Base-by-base conservation (phyloP, 1,140 invertebrate species). In the Dendrolimus kikuchii region DNA sequence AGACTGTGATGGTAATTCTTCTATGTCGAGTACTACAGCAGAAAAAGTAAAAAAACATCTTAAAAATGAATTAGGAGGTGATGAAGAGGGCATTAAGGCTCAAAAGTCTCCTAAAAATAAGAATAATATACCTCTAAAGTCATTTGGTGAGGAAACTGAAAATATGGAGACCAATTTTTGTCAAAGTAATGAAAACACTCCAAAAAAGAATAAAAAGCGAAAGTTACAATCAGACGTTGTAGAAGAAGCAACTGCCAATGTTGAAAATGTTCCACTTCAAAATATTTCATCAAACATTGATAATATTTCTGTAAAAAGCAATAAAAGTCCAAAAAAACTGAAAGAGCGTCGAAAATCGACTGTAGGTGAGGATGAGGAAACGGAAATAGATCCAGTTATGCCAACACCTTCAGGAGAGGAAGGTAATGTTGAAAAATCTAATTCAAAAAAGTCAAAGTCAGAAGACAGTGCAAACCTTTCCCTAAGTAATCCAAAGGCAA, bases 41-140 rank as follows among this genome's bases (percentile, higher is more conserved):
- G 77, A 84, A 38, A 84, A 84, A 62, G 81, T 80, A 0, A 86
- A 86, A 52, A 86, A 86, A 55, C 77, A 81, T 54, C 49, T 86
- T 4, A 71, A 77, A 62, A 66, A 76, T 9, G 65, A 82, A n/a
- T 62, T 86, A 54, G 77, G 81, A 4, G 59, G 49, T 7, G 53
- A 65, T 10, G 53, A 50, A 37, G 48, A 47, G 38, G 54, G 49
- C 42, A 43, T 53, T 44, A 47, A 59, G 53, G 68, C 54, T 42
- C 53, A 55, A 5, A 74, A 74, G 50, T 75, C 66, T 6, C 61
- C 68, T 40, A 72, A 70, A 57, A 64, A 62, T 38, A 70, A 62
- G 38, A 8, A 46, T 39, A 57, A 51, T 6, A 52, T 41, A 38
- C 5, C 23, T 47, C 48, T 47, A 55, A 46, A 48, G 41, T 23